Percentiles rank a stretch among this genome's conserved stretches.
Conservation (phyloP, 2,113 vertebrate species). For the Scophthalmus maximus region DNA sequence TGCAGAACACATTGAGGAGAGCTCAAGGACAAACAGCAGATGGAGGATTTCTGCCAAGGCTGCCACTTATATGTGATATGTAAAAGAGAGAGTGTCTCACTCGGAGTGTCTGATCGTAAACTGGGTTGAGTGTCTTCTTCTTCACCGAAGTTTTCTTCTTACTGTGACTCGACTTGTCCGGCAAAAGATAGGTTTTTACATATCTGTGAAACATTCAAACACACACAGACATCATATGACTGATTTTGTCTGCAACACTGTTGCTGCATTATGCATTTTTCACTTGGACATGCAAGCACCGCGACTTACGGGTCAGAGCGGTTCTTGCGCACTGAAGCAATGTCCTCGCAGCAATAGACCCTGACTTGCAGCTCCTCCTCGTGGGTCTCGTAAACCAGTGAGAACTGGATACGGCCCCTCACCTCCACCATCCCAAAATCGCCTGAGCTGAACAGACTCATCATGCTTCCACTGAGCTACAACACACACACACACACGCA, state of each 20-base stretch:
- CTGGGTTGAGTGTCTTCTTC: constrained; percentile 91
- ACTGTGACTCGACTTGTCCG: constrained; percentile 90
- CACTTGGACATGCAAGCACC: constrained; percentile 5
- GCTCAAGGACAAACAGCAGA: background rate
- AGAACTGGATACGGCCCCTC: constrained; percentile 88
- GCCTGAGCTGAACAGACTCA: constrained; percentile 91
- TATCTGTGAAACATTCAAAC: constrained; percentile 82
- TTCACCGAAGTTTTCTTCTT: constrained; percentile 93
- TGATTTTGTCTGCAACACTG: background rate
- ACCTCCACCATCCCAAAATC: constrained; percentile 88
- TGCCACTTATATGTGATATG: constrained; percentile 15
- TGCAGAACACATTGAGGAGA: constrained; percentile 1
- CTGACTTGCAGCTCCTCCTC: constrained; percentile 87
- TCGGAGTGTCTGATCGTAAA: constrained; percentile 92
- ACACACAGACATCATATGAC: background rate
- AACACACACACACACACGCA: constrained; percentile 20
- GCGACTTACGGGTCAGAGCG: constrained; percentile 92
- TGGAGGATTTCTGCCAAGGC: constrained; percentile 5
- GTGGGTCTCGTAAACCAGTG: constrained; percentile 85
- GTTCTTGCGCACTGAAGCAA: constrained; percentile 88
- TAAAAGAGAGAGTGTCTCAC: constrained; percentile 76
- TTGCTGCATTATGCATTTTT: background rate
- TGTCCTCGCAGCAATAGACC: constrained; percentile 89
- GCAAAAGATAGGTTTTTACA: constrained; percentile 94
- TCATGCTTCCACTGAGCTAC: constrained; percentile 91